Conservation (phyloP, 2,888 invertebrate species). For the Scelioninae gen. 2 region DNA sequence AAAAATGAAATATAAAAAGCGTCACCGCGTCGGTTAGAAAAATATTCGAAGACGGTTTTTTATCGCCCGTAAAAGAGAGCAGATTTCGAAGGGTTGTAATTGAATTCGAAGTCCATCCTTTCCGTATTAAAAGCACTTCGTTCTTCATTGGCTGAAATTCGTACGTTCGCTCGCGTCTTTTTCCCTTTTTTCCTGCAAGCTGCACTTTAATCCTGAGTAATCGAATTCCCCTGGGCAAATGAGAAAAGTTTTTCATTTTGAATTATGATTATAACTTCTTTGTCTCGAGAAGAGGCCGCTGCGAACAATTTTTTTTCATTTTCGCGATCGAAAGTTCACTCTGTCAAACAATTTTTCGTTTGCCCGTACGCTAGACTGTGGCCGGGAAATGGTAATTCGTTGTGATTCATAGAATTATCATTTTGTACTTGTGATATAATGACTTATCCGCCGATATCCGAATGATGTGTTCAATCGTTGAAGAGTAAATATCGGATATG, state of each 20-base stretch:
- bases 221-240: conserved; percentile 58
- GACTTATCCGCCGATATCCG: neutral
- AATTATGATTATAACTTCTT: conserved; percentile 59
- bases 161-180: conserved; percentile 37
- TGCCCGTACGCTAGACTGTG: conserved; percentile 1
- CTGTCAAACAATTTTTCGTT: conserved; percentile 28
- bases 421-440: conserved; percentile 18
- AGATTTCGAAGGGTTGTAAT: conserved; percentile 50
- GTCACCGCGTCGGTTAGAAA: conserved; percentile 64
- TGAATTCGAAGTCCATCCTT: conserved; percentile 54
- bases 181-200: conserved; percentile 34
- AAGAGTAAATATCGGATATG: conserved; percentile 13
- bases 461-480: neutral
- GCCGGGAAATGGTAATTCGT: conserved; percentile 13
- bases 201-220: conserved; percentile 60
- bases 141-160: conserved; percentile 51
- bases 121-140: conserved; percentile 54
- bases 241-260: conserved; percentile 61
- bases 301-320: conserved; percentile 32
- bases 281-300: conserved; percentile 45
- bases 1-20: neutral
- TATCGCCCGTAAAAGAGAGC: conserved; percentile 38
- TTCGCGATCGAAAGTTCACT: conserved; percentile 29
- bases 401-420: conserved; percentile 27
- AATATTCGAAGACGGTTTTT: conserved; percentile 65